Conservation (phyloP, 2,113 vertebrate genomes). For the Cololabis saira region DNA sequence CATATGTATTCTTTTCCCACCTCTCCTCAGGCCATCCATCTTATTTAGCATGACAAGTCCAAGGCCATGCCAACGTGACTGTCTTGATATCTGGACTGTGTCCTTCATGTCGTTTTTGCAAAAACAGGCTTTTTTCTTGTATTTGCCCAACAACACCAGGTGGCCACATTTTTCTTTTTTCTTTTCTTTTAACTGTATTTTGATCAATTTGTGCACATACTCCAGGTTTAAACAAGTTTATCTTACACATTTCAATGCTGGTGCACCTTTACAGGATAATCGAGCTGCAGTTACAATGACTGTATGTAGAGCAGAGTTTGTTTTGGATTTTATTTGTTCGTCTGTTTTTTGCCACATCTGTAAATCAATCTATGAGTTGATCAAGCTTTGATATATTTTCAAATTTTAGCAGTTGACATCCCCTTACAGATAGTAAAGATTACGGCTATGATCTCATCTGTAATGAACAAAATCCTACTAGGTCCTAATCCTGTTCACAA, state of each 20-base stretch:
- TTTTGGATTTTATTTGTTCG: too few relatives aligned
- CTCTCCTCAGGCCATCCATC: slow-evolving; percentile 71
- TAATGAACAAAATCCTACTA: too few relatives aligned
- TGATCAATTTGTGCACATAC: background rate
- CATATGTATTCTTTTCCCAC: slow-evolving; percentile 79
- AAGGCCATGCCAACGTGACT: slow-evolving; percentile 57
- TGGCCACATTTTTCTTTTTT: background rate
- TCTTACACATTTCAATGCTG: background rate
- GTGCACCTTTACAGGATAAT: background rate
- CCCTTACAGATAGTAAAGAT: too few relatives aligned
- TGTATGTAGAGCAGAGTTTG: background rate
- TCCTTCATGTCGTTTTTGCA: slow-evolving; percentile 49
- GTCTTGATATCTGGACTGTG: slow-evolving; percentile 54
- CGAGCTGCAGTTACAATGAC: background rate
- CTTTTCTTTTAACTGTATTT: background rate
- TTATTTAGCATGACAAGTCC: slow-evolving; percentile 70
- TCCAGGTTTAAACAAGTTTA: slow-evolving; percentile 4
- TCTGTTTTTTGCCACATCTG: too few relatives aligned
- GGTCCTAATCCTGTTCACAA: too few relatives aligned
- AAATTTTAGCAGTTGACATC: too few relatives aligned
- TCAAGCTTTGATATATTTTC: too few relatives aligned
- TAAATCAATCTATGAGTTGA: too few relatives aligned
- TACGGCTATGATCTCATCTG: too few relatives aligned
- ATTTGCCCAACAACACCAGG: background rate
- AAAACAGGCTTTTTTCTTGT: background rate